phyloP scores from a whole-genome alignment of 1,140 invertebrate species.

The Aphelenchoides fujianensis region DNA sequence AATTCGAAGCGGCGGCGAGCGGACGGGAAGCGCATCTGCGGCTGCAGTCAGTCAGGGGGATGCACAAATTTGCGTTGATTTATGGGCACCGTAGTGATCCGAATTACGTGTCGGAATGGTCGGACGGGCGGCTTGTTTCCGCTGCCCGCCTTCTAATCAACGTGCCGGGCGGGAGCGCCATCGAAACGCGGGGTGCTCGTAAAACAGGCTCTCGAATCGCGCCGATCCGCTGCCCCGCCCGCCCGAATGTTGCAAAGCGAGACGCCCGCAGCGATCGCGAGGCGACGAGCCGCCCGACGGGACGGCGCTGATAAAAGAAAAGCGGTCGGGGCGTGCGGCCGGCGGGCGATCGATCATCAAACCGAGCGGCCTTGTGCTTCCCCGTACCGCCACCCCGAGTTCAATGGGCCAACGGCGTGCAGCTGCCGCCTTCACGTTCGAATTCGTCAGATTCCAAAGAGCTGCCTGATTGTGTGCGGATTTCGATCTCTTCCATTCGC shows the following conservation, averaged over 20 bases:
- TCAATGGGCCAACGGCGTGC: not conserved
- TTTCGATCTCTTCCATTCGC: no score
- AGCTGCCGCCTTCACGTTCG: not conserved
- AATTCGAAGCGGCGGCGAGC: no score
- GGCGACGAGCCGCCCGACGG: not conserved
- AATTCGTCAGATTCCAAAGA: no score
- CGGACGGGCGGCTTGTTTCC: not conserved
- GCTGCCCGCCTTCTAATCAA: not conserved
- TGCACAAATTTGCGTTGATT: no score
- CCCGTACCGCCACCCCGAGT: not conserved
- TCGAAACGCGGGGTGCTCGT: not conserved
- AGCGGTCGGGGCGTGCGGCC: not conserved
- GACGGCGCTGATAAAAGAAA: not conserved
- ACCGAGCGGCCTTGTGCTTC: not conserved
- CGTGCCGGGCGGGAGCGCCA: not conserved
- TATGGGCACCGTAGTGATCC: not conserved
- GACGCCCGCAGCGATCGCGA: no score
- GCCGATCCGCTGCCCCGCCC: not conserved
- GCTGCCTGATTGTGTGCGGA: no score
- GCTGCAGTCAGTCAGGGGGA: no score
- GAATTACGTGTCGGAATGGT: not conserved
- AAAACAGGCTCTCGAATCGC: no score
- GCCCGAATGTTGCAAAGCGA: not conserved
- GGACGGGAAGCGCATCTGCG: no score
- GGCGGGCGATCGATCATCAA: not conserved